Percentiles rank a stretch among this genome's conserved stretches.
phyloP scores from a whole-genome alignment of 2,797 vertebrate genomes.

The Cephalopachus bancanus region DNA sequence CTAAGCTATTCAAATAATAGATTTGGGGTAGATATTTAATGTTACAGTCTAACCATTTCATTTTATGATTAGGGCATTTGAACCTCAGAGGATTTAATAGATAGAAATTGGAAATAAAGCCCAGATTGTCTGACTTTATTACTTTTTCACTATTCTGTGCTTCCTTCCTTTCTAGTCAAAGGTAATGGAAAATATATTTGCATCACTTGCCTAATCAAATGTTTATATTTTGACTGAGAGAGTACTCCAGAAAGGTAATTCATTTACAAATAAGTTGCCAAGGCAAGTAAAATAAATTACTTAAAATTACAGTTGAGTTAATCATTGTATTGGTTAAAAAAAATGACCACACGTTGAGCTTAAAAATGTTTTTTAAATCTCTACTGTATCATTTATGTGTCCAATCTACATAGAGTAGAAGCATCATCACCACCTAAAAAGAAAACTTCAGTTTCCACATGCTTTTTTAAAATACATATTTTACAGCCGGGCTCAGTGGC shows the following conservation, averaged over 20 bases:
- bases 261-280: constrained; percentile 31
- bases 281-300: neutral
- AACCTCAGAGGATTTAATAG: constrained; percentile 46
- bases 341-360: neutral
- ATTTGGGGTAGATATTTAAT: constrained; percentile 60
- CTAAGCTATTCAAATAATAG: constrained; percentile 59
- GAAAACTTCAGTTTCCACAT: neutral
- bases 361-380: neutral
- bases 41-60: constrained; percentile 62
- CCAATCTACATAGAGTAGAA: neutral
- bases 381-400: neutral
- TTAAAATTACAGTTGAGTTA: neutral
- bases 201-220: constrained; percentile 18
- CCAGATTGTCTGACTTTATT: constrained; percentile 41
- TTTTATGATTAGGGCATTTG: constrained; percentile 69
- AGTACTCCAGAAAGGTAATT: constrained; percentile 29
- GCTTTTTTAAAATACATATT: neutral
- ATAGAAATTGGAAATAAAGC: constrained; percentile 41
- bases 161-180: constrained; percentile 11
- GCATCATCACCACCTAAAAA: neutral
- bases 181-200: constrained; percentile 27
- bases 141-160: neutral
- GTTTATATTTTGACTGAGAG: neutral
- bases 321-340: neutral
- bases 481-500: too few relatives aligned